Evolutionary conservation across 2,888 invertebrate genomes (phyloP).

Genomic region (Pandemis cinnamomeana): DNA sequence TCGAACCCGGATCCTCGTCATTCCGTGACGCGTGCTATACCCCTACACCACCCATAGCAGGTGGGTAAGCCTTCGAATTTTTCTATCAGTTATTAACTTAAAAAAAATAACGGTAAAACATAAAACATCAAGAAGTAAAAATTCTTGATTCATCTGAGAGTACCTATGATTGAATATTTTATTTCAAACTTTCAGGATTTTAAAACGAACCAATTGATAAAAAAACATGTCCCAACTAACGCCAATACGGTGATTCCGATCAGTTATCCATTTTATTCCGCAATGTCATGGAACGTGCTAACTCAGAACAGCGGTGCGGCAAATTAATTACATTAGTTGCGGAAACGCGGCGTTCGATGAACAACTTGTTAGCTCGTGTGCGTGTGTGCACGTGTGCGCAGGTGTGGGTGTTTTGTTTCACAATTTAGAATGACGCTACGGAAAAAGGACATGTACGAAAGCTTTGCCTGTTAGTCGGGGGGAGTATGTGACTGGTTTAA

Average conservation of each 20-base stretch:
- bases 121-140: no score
- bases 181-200: neutral
- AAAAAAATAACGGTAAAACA: no score
- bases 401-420: neutral
- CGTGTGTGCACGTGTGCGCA: neutral
- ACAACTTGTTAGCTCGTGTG: conserved; percentile 24
- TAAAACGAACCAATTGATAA: neutral
- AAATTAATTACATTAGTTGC: conserved; percentile 40
- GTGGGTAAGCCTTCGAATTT: no score
- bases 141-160: no score
- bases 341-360: conserved; percentile 33
- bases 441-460: neutral
- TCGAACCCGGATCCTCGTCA: no score
- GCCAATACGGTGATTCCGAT: neutral
- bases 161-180: neutral
- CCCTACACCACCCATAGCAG: no score
- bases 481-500: neutral
- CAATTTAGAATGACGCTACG: neutral
- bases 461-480: neutral
- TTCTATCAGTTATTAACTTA: no score
- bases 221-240: neutral
- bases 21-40: no score
- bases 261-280: conserved; percentile 4
- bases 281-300: conserved; percentile 5
- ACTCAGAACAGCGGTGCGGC: conserved; percentile 30